Evolutionary conservation across 2,888 invertebrate genomes (phyloP).

Genomic region (Diarsia dahlii): DNA sequence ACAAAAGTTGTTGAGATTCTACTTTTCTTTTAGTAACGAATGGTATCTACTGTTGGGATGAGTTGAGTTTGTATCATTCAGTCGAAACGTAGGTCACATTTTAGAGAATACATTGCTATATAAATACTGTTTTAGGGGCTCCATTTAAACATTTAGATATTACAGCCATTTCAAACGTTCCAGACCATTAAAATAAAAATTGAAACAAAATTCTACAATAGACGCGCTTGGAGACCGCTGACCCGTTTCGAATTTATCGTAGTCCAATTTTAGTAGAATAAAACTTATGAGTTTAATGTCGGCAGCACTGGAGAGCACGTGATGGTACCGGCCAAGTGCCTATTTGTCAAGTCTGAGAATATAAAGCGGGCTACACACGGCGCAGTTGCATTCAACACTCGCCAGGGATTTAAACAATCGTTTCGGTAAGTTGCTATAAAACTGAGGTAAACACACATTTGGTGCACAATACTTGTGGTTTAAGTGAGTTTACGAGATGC

Average conservation of each 20-base stretch:
- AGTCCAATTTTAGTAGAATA: conserved; percentile 59
- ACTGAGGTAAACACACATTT: conserved; percentile 55
- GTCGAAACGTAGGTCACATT: conserved; percentile 17
- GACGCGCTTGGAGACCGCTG: conserved; percentile 45
- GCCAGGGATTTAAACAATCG: conserved; percentile 57
- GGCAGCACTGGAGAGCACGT: conserved; percentile 55
- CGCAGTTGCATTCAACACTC: conserved; percentile 53
- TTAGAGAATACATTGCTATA: not conserved
- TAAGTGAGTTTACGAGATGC: conserved; percentile 36
- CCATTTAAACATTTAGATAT: conserved; percentile 23
- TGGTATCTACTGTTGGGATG: conserved; percentile 6
- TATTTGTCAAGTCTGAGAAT: conserved; percentile 63
- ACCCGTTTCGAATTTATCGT: conserved; percentile 58
- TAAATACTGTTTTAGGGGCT: conserved; percentile 8
- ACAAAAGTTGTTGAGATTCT: conserved; percentile 39
- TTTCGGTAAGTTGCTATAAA: conserved; percentile 49
- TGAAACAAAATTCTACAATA: conserved; percentile 57
- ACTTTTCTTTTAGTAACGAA: conserved; percentile 33
- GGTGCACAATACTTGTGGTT: conserved; percentile 21
- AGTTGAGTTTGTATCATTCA: conserved; percentile 12
- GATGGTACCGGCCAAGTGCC: conserved; percentile 61
- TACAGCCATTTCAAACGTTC: conserved; percentile 35
- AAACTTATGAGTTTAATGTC: conserved; percentile 61
- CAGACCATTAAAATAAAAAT: conserved; percentile 52
- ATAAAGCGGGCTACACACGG: conserved; percentile 57